phyloP scores from a whole-genome alignment of 2,113 vertebrate genomes.

The Gambusia affinis region DNA sequence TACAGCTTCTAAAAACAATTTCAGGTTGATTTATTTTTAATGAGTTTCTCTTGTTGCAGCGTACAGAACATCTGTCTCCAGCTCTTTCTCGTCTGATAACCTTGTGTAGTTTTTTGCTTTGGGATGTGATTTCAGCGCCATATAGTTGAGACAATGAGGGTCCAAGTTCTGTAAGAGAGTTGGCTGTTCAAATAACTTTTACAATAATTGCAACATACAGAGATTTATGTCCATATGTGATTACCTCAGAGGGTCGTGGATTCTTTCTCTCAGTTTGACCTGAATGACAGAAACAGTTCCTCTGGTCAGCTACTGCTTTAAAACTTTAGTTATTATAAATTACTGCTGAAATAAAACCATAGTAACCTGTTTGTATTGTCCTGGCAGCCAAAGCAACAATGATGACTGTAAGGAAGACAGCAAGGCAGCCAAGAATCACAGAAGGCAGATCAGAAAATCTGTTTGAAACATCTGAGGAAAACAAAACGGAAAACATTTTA shows the following conservation, averaged over 20 bases:
- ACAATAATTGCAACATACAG: neutral
- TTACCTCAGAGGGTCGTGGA: neutral
- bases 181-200: neutral
- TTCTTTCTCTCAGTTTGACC: neutral
- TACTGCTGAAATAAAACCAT: too few species aligned
- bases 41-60: neutral
- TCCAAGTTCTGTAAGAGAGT: neutral
- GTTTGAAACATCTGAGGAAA: too few species aligned
- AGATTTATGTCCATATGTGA: neutral
- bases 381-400: too few species aligned
- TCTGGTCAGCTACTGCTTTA: neutral
- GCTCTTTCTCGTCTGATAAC: neutral
- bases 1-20: too few species aligned
- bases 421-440: too few species aligned
- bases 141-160: neutral
- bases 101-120: neutral
- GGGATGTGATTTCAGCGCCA: accelerated
- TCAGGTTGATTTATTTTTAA: neutral
- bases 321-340: too few species aligned
- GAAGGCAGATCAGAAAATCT: too few species aligned
- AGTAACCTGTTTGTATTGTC: too few species aligned
- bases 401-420: too few species aligned
- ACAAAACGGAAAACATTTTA: too few species aligned
- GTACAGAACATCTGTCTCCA: neutral
- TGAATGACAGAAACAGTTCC: neutral